A percentile compares a stretch with the other conserved stretches of the same genome.
phyloP scores from a whole-genome alignment of 2,113 vertebrate genomes.

The Solea solea region DNA sequence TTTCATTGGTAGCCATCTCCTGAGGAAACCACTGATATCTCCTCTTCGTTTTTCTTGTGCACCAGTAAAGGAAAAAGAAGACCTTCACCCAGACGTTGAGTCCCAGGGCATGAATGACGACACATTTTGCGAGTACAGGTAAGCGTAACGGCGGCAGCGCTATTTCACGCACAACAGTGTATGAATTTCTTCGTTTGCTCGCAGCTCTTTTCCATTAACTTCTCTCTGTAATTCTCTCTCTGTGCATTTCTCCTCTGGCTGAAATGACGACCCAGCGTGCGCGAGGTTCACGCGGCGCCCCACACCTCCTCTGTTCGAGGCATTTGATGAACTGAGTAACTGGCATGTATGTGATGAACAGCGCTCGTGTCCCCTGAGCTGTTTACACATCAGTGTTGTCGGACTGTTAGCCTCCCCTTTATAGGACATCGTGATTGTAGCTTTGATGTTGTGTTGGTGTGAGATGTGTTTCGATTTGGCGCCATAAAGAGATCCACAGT shows the following conservation, averaged over 20 bases:
- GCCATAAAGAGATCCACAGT: conserved; percentile 46
- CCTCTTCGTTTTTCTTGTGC: conserved; percentile 53
- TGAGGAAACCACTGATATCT: conserved; percentile 52
- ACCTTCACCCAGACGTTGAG: conserved; percentile 94
- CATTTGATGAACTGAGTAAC: conserved; percentile 72
- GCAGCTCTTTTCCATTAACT: conserved; percentile 29
- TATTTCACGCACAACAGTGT: conserved; percentile 28
- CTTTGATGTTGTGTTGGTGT: conserved; percentile 52
- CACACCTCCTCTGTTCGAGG: conserved; percentile 55
- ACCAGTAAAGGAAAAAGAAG: conserved; percentile 97
- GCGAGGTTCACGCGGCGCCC: conserved; percentile 65
- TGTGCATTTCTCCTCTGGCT: conserved; percentile 53
- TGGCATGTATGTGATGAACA: conserved; percentile 76
- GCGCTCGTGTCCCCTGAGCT: conserved; percentile 50
- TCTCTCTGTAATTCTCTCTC: conserved; percentile 45
- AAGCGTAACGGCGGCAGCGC: conserved; percentile 56
- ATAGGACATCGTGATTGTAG: conserved; percentile 50
- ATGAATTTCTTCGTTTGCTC: conserved; percentile 18
- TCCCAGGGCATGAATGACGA: conserved; percentile 95
- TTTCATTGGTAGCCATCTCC: conserved; percentile 30
- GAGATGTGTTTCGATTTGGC: conserved; percentile 26
- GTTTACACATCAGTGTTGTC: conserved; percentile 62
- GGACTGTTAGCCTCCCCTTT: conserved; percentile 50
- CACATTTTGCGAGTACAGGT: conserved; percentile 99
- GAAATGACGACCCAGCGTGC: conserved; percentile 72